phyloP scores from a whole-genome alignment of 2,888 invertebrate species.

The Serripes groenlandicus region DNA sequence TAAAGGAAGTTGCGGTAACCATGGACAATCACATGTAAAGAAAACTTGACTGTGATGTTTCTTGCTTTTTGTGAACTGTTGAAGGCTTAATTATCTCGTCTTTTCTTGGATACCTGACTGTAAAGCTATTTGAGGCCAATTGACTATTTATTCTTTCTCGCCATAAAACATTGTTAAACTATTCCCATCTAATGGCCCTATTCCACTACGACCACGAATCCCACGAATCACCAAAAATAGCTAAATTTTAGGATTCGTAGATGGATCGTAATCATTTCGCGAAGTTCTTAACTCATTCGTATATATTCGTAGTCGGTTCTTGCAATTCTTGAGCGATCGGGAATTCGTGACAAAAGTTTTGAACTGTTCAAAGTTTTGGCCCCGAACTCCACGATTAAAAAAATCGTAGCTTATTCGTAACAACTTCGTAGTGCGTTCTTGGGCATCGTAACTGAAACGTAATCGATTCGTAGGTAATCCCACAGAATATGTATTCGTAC shows the following conservation, averaged over 20 bases:
- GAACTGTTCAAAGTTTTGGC: conserved; percentile 40
- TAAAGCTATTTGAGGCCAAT: no score
- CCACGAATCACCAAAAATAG: conserved; percentile 9
- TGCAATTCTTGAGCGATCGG: conserved; percentile 20
- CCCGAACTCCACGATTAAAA: conserved; percentile 26
- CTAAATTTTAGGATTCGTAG: conserved; percentile 5
- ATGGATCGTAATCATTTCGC: conserved; percentile 1
- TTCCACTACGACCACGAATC: neutral
- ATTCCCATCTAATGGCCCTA: conserved; percentile 4
- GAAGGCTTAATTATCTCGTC: no score
- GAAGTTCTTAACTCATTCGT: conserved; percentile 14
- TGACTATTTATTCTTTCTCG: no score
- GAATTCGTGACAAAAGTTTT: conserved; percentile 31
- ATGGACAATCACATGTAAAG: no score
- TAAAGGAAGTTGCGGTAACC: no score
- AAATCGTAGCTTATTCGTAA: conserved; percentile 32
- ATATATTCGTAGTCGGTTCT: conserved; percentile 19
- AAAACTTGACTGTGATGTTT: no score
- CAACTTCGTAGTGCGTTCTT: conserved; percentile 29
- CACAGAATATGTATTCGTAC: conserved; percentile 13
- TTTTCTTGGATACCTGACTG: no score
- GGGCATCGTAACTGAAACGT: neutral
- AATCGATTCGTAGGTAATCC: conserved; percentile 13
- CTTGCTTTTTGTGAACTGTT: no score
- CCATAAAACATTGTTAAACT: no score